Conservation (phyloP, 2,113 vertebrate genomes). For the Tympanuchus pallidicinctus region DNA sequence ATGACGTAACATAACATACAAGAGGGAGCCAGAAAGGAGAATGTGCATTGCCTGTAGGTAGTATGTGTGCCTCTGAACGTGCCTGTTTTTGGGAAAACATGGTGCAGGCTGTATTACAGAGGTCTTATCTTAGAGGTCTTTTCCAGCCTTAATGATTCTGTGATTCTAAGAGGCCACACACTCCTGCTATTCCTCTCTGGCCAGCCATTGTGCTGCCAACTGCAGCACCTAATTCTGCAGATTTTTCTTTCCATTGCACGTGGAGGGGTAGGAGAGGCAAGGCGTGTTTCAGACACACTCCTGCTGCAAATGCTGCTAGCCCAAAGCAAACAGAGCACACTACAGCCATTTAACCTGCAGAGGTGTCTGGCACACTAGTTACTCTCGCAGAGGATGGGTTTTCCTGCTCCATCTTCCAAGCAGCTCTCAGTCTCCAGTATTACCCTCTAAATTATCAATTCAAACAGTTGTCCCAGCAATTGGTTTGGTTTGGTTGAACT, state of each 20-base stretch:
- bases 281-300: fast-evolving
- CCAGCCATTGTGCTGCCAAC: not conserved
- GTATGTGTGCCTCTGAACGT: not conserved
- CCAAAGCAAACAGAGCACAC: fast-evolving
- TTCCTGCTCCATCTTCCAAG: not conserved
- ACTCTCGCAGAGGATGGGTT: not conserved
- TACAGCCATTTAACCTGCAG: fast-evolving
- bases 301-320: not conserved
- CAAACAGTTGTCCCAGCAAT: not conserved
- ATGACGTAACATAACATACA: too few species aligned
- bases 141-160: too few species aligned
- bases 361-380: not conserved
- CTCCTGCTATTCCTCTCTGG: not conserved
- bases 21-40: not conserved
- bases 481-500: not conserved
- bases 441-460: not conserved
- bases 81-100: not conserved
- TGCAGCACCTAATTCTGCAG: not conserved
- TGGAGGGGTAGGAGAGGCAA: not conserved
- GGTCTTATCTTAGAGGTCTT: too few species aligned
- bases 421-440: not conserved
- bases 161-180: not conserved
- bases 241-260: not conserved
- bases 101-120: not conserved
- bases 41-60: not conserved